These are phyloP conservation scores for Noctua comes DNA, from an alignment of 2,888 invertebrate genomes.

Conservation along the genomic window DNA sequence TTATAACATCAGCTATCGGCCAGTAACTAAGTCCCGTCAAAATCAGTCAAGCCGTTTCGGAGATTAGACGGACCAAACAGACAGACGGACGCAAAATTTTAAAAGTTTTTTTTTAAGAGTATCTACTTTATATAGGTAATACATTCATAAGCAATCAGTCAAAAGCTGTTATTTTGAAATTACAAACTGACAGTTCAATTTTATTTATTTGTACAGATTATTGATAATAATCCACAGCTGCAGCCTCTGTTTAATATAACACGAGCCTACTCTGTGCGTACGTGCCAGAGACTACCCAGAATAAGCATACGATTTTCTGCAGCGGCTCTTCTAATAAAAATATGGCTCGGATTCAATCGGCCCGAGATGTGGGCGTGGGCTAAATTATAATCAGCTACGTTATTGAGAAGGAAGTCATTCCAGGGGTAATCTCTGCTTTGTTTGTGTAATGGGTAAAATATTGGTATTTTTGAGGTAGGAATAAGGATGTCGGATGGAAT, in stretches of 20 bases:
- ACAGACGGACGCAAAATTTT: too few relatives aligned
- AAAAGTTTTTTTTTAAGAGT: too few relatives aligned
- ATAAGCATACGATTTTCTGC: constrained; percentile 71
- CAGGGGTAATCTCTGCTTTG: constrained; percentile 39
- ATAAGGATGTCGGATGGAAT: constrained; percentile 12
- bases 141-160: too few relatives aligned
- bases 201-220: too few relatives aligned
- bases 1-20: too few relatives aligned
- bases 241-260: constrained; percentile 44
- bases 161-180: too few relatives aligned
- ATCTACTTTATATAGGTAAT: too few relatives aligned
- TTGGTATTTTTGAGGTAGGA: constrained; percentile 40
- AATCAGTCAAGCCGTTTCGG: too few relatives aligned
- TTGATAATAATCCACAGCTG: not conserved
- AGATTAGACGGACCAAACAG: too few relatives aligned
- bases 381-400: constrained; percentile 60
- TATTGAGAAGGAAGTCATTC: constrained; percentile 47
- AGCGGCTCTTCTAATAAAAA: constrained; percentile 68
- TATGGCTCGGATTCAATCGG: constrained; percentile 64
- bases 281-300: constrained; percentile 59
- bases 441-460: constrained; percentile 36
- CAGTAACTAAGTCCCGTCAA: too few relatives aligned
- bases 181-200: too few relatives aligned
- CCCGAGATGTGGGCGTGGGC: constrained; percentile 38
- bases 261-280: constrained; percentile 50